Percentiles rank a stretch among this genome's conserved stretches.
Conservation (phyloP, 2,797 vertebrate genomes). For the Rhabdomys pumilio region DNA sequence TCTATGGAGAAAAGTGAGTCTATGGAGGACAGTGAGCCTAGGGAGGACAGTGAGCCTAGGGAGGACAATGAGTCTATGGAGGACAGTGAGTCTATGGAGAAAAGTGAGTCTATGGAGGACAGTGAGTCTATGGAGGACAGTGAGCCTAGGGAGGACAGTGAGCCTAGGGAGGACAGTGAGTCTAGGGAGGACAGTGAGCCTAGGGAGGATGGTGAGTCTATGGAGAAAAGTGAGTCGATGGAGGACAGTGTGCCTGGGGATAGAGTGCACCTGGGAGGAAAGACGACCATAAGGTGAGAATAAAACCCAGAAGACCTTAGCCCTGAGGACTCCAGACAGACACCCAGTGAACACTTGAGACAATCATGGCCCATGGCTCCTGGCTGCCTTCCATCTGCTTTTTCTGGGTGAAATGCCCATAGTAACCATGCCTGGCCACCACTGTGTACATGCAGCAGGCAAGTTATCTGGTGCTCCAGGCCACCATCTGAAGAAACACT, state of each 20-base stretch:
- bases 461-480: neutral
- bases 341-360: too few species aligned
- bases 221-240: neutral
- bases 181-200: neutral
- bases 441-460: neutral
- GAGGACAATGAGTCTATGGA: neutral
- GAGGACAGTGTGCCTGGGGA: neutral
- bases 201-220: neutral
- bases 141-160: neutral
- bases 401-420: neutral
- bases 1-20: neutral
- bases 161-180: neutral
- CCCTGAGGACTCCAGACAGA: neutral
- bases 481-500: neutral
- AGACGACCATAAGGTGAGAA: accelerated
- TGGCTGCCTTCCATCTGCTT: neutral
- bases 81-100: neutral
- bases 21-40: neutral
- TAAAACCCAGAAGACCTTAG: neutral
- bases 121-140: neutral
- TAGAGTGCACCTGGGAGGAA: neutral
- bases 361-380: neutral
- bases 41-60: neutral
- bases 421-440: neutral
- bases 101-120: neutral